Conservation (phyloP, 2,113 vertebrate genomes). For the Mugil cephalus region DNA sequence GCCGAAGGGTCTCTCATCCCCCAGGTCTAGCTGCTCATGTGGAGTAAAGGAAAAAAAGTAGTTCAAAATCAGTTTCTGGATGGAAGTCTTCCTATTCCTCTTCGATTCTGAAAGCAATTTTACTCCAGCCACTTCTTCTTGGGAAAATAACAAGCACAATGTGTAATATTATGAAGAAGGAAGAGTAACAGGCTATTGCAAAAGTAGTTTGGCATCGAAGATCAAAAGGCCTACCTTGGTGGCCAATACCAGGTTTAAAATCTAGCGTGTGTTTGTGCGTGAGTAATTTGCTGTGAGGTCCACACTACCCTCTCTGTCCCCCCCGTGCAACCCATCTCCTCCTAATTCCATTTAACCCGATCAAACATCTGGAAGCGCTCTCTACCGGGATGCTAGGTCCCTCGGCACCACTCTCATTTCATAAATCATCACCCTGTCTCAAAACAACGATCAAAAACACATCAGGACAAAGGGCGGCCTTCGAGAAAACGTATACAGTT, state of each 20-base stretch:
- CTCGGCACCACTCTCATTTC: constrained; percentile 62
- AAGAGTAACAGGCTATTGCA: constrained; percentile 8
- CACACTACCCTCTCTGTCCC: constrained; percentile 33
- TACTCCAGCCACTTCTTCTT: not conserved
- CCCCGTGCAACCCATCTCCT: constrained; percentile 33
- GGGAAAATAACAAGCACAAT: not conserved
- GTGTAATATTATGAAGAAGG: constrained; percentile 25
- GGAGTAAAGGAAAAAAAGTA: not conserved
- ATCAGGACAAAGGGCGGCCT: constrained; percentile 66
- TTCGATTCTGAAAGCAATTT: not conserved
- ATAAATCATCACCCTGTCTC: constrained; percentile 71
- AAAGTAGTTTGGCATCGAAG: constrained; percentile 22
- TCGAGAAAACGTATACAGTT: constrained; percentile 49
- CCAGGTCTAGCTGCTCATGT: not conserved
- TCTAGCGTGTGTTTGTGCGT: constrained; percentile 39
- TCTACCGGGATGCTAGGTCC: constrained; percentile 45
- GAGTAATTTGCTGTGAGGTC: constrained; percentile 59
- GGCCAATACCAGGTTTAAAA: constrained; percentile 34
- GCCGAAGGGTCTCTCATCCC: not conserved
- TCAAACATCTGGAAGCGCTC: constrained; percentile 82
- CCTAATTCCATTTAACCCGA: constrained; percentile 68
- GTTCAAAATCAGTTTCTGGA: not conserved
- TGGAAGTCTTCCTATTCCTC: not conserved
- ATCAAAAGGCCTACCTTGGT: constrained; percentile 59
- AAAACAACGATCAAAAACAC: constrained; percentile 69